Evolutionary conservation across 1,140 invertebrate species (phyloP).

Genomic region (Carposina sasakii): DNA sequence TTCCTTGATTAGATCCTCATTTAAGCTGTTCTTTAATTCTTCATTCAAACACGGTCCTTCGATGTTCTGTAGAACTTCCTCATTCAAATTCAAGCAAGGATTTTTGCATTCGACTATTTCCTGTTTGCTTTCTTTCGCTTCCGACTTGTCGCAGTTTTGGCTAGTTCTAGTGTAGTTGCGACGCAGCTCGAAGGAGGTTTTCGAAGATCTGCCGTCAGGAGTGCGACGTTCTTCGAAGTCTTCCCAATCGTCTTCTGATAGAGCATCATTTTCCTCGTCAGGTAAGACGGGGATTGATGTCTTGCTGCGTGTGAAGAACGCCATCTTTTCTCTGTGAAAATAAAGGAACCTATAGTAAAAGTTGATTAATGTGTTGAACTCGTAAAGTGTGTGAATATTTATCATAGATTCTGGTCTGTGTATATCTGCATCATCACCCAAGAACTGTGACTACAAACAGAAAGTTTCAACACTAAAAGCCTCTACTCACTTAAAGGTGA

Average conservation of each 20-base stretch:
- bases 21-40: too few relatives aligned
- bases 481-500: constrained; percentile 92
- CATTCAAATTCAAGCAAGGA: constrained; percentile 37
- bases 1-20: too few relatives aligned
- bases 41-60: too few relatives aligned
- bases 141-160: constrained; percentile 18
- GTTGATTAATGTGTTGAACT: neutral
- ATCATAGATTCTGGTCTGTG: too few relatives aligned
- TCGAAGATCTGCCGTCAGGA: constrained; percentile 55
- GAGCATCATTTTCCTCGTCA: constrained; percentile 72
- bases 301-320: constrained; percentile 91
- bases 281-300: constrained; percentile 84
- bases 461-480: too few relatives aligned
- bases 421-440: too few relatives aligned
- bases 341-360: constrained; percentile 13
- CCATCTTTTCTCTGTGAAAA: constrained; percentile 91
- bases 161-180: constrained; percentile 21
- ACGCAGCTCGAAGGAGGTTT: constrained; percentile 57
- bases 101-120: constrained; percentile 56
- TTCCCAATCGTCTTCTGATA: constrained; percentile 62
- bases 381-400: too few relatives aligned
- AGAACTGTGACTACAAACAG: too few relatives aligned
- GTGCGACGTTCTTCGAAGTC: constrained; percentile 52
- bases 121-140: neutral
- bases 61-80: too few relatives aligned